Base-by-base conservation (phyloP, 2,888 invertebrate genomes). In the Euzophera pinguis region DNA sequence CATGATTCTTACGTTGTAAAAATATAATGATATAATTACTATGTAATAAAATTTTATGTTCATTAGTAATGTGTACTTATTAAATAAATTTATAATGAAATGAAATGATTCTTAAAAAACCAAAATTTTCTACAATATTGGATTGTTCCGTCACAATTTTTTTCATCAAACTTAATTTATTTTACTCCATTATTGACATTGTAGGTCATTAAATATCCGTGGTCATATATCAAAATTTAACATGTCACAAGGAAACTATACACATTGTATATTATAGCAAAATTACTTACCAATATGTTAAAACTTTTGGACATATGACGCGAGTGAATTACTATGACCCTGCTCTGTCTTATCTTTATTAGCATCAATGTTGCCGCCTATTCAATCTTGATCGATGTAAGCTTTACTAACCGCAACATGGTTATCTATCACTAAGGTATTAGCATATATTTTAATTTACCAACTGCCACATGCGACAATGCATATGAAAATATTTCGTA, bases 301-400 rank as follows among this genome's bases (percentile, higher is more conserved):
- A 14, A 14, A 6, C 1, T 16, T 39, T 16, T 16, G 9, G 16
- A 39, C 1, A 14, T 16, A 38, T 14, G 14, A 38, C 38, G 38
- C 8, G 1, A 16, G 14, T 43, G 1, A 9, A 22, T 22, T 22
- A 12, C 13, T 27, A 2, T 32, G 32, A 32, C 45, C 45, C 13
- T 45, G 29, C 14, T 10, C 4, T 16, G 1, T 4, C 9, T 45
- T 32, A 45, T 45, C 45, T 32, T 34, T 45, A 45, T 45, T 32
- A 34, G 32, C 32, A 45, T 45, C 45, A 29, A 16, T 13, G 14
- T 45, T 7, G 27, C 32, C 14, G 32, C 32, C 16, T 34, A 45
- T 32, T 45, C 7, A 27, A 45, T 41, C 16, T 45, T 45, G 45
- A 45, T 45, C 45, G 45, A 45, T 45, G 45, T 32, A 14, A 45